phyloP scores from a whole-genome alignment of 2,888 invertebrate genomes.

The Vannuccia rotundouncinata region DNA sequence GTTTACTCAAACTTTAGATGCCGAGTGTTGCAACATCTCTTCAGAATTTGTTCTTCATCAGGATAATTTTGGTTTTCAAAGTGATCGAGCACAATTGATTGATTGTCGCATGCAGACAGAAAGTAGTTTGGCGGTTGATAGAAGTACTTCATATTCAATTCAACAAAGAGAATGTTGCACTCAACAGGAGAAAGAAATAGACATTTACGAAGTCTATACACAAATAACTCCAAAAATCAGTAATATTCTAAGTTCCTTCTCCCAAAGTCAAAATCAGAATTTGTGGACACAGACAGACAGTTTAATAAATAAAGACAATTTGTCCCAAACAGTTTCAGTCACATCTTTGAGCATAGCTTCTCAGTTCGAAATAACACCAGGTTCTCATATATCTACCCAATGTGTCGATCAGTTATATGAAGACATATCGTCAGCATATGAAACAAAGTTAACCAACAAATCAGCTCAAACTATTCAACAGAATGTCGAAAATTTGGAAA shows the following conservation, averaged over 20 bases:
- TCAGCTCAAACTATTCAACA: not conserved
- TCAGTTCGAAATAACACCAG: not conserved
- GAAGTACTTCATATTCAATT: not conserved
- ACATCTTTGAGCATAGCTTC: not conserved
- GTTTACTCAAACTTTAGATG: too few species aligned
- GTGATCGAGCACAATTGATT: not conserved
- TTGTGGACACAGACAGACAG: not conserved
- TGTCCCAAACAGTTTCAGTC: not conserved
- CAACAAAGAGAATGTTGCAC: not conserved
- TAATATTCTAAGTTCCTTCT: not conserved
- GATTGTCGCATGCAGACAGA: not conserved
- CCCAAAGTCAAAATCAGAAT: not conserved
- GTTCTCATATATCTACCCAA: not conserved
- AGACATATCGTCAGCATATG: not conserved
- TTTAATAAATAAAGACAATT: not conserved
- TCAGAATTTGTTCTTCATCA: too few species aligned
- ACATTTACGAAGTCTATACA: not conserved
- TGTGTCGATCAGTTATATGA: not conserved
- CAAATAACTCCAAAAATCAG: not conserved
- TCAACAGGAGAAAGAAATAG: not conserved
- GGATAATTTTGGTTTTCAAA: too few species aligned
- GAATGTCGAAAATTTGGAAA: not conserved
- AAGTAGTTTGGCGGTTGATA: not conserved
- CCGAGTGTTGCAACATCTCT: too few species aligned
- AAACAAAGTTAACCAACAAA: not conserved